Percentiles rank a stretch among this genome's conserved stretches.
phyloP scores from a whole-genome alignment of 2,113 vertebrate species.

The Elephantulus edwardii region DNA sequence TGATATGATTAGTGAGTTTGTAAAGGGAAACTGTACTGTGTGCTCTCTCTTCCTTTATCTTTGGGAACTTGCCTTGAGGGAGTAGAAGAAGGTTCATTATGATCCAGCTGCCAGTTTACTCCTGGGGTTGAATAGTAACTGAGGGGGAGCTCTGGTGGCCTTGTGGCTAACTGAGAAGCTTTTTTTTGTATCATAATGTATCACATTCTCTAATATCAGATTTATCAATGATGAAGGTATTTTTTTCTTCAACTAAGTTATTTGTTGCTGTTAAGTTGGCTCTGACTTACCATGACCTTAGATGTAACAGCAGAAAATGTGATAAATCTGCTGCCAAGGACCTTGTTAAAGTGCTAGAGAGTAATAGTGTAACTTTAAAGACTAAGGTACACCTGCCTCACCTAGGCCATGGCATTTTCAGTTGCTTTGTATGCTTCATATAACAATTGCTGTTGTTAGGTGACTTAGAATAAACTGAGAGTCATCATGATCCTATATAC shows the following conservation, averaged over 20 bases:
- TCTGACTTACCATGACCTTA: not conserved
- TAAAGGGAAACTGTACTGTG: not conserved
- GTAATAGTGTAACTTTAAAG: too few species aligned
- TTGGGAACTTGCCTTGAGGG: not conserved
- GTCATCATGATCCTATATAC: too few species aligned
- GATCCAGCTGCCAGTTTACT: not conserved
- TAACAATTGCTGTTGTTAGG: too few species aligned
- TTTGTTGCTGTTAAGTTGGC: not conserved
- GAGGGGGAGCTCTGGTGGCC: too few species aligned
- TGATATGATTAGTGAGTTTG: not conserved
- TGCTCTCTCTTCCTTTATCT: not conserved
- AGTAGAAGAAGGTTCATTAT: not conserved
- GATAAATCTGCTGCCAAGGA: too few species aligned
- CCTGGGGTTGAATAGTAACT: not conserved
- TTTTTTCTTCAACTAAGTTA: not conserved
- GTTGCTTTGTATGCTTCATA: not conserved
- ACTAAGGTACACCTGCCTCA: too few species aligned
- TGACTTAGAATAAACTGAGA: too few species aligned
- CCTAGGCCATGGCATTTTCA: not conserved
- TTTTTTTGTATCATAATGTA: not conserved
- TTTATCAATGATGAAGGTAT: not conserved
- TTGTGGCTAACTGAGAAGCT: not conserved
- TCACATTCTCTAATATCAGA: not conserved
- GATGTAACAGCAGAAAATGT: not conserved
- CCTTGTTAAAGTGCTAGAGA: too few species aligned